Conservation (phyloP, 2,797 vertebrate species). For the Rhincodon typus region DNA sequence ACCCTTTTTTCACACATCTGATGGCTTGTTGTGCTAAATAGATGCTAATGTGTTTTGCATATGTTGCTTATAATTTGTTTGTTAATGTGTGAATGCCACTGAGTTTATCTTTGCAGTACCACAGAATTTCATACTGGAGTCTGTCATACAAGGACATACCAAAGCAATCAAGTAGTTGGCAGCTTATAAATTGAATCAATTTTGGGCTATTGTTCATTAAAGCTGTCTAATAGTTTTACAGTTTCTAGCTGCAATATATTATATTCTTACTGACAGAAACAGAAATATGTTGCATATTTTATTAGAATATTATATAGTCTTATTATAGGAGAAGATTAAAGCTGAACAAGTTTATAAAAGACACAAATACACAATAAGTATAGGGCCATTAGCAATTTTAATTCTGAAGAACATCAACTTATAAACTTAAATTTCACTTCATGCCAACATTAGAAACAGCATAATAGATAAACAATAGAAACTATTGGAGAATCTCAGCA, state of each 20-base stretch:
- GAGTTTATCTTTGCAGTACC: constrained; percentile 56
- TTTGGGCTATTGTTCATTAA: background rate
- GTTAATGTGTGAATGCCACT: constrained; percentile 62
- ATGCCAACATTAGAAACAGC: background rate
- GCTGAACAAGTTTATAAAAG: background rate
- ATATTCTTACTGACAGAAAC: background rate
- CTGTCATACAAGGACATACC: background rate
- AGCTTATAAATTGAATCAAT: constrained; percentile 18
- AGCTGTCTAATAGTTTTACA: background rate
- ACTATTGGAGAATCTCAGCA: too few relatives aligned
- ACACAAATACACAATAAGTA: background rate
- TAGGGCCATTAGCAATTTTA: background rate
- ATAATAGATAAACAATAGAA: background rate
- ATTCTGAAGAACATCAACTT: background rate
- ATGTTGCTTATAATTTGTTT: constrained; percentile 72
- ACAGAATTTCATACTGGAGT: constrained; percentile 42
- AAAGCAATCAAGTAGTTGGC: background rate
- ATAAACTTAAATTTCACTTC: background rate
- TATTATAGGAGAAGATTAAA: constrained; percentile 10
- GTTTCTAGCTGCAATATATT: constrained; percentile 20
- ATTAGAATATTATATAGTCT: constrained; percentile 13
- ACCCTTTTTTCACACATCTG: constrained; percentile 65
- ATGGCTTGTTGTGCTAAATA: constrained; percentile 71
- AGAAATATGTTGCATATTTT: background rate
- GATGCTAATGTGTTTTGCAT: constrained; percentile 76